Percentiles rank a stretch among this genome's conserved stretches.
Evolutionary conservation across 2,113 vertebrate genomes (phyloP).

Genomic region (Hymenochirus boettgeri): DNA sequence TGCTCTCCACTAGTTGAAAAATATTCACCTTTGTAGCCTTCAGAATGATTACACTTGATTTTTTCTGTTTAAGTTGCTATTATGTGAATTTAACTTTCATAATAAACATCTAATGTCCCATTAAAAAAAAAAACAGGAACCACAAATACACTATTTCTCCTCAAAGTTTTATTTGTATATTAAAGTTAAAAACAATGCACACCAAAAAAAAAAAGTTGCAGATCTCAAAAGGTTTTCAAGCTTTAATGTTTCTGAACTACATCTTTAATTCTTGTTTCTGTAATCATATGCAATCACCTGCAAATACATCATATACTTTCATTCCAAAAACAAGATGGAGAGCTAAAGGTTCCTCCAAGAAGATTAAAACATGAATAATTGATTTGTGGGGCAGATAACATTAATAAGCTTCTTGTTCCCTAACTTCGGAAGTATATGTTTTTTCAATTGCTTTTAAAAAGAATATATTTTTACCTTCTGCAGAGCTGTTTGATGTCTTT

Average conservation of each 20-base stretch:
- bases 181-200: no score
- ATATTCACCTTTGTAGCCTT: no score
- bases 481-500: no score
- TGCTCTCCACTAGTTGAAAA: no score
- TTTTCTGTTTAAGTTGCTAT: no score
- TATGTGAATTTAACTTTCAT: no score
- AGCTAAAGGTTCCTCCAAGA: constrained; percentile 36
- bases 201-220: not conserved
- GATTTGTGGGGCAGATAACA: constrained; percentile 25
- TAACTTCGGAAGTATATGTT: constrained; percentile 31
- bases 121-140: no score
- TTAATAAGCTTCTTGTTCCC: constrained; percentile 33
- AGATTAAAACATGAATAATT: constrained; percentile 38
- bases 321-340: constrained; percentile 40
- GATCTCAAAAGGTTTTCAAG: not conserved
- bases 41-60: no score
- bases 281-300: constrained; percentile 21
- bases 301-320: constrained; percentile 35
- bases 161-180: no score
- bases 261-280: constrained; percentile 14
- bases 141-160: no score
- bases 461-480: no score
- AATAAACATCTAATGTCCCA: no score
- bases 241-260: constrained; percentile 31
- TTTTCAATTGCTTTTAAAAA: constrained; percentile 28